These are phyloP conservation scores for Amphiprion clarkii DNA, from an alignment of 2,797 vertebrate species.

Conservation along the genomic window DNA sequence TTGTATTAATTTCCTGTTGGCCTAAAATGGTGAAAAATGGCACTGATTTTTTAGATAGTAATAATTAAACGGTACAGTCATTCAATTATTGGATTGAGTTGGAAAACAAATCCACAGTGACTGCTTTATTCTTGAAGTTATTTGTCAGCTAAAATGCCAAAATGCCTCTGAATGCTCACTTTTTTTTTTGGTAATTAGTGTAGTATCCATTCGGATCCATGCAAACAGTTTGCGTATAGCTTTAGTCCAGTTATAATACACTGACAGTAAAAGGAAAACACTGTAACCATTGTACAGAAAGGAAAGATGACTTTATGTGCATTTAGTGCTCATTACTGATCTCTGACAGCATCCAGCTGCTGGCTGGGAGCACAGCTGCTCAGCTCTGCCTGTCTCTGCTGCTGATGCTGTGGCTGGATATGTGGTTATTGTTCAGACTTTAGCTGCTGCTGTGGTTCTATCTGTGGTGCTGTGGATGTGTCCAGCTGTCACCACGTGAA, in stretches of 20 bases:
- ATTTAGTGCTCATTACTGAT: neutral
- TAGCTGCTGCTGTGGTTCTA: neutral
- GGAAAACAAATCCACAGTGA: too few species aligned
- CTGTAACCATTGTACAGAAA: neutral
- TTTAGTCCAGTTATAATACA: neutral
- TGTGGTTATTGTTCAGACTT: neutral
- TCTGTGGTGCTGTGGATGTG: neutral
- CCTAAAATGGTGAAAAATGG: too few species aligned
- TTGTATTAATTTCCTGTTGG: too few species aligned
- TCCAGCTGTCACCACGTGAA: neutral
- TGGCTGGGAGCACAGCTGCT: slow-evolving; percentile 11
- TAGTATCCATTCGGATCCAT: neutral
- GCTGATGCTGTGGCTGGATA: slow-evolving; percentile 5
- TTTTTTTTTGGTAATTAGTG: neutral
- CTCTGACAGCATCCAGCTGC: slow-evolving; percentile 1
- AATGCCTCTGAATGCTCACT: neutral
- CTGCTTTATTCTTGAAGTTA: neutral
- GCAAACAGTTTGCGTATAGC: neutral
- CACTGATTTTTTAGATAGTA: too few species aligned
- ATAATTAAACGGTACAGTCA: too few species aligned
- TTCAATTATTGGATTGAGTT: too few species aligned
- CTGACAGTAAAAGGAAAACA: neutral
- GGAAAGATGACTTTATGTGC: neutral
- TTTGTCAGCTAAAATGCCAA: too few species aligned
- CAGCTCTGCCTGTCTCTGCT: neutral